Base-by-base conservation (phyloP, 1,140 invertebrate genomes). In the Chironomus striatipennis region DNA sequence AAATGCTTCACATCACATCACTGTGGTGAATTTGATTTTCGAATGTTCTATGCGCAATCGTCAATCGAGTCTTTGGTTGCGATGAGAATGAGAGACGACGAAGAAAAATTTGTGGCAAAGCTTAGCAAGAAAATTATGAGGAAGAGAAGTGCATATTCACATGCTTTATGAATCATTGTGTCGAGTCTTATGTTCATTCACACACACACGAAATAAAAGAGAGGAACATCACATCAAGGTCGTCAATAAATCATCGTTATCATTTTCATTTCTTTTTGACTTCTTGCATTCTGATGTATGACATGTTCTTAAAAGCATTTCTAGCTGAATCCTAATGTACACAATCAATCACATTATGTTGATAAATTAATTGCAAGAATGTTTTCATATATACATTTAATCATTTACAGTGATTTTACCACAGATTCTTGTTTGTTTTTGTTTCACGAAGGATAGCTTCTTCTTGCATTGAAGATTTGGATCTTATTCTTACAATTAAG, bases 221-320 rank as follows among this genome's bases (percentile, higher is more conserved):
- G 43, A 57, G 47, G n/a, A 57, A 57, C 47, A 57, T 34, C 12
- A 15, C 47, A 57, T 57, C 47, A 57, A 57, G 47, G 47, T 57
- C 47, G 15, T 57, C n/a, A 57, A 57, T 57, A 57, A 57, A 57
- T 57, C 47, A 57, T 57, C 47, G 47, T 57, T 57, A 57, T 57
- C 47, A 57, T 57, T 57, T 15, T 12, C 47, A n/a, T 57, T 57
- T n/a, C n/a, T 57, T 47, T 57, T 57, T 57, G 47, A 57, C 47
- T 57, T 57, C 47, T 57, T 15, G n/a, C 47, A 57, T 57, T 34
- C 24, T 34, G 1, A 34, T 34, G 24, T 34, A 34, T 34, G 24
- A 34, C 24, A 34, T 34, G 24, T 34, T 34, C 24, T 34, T 34
- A 34, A 34, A 34, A 34, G 24, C 24, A 34, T 34, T 34, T 34